Base-by-base conservation (phyloP, 2,888 invertebrate genomes). In the Stenotaenia linearis region DNA sequence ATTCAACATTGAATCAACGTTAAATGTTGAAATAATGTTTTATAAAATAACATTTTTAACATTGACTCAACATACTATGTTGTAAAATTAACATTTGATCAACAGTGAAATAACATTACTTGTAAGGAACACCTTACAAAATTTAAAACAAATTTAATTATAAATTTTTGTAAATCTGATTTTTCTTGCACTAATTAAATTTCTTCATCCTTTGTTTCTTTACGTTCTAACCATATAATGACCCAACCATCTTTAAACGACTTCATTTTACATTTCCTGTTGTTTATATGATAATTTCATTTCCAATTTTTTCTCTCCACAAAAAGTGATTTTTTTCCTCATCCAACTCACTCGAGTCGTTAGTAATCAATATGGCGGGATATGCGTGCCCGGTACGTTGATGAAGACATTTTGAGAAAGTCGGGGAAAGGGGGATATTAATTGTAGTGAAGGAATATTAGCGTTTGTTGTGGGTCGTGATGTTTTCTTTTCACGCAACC, bases 401-500 rank as follows among this genome's bases (percentile, higher is more conserved):
- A 56, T 56, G 56, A 56, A 56, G 56, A 56, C 56, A 56, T 56
- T 56, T 56, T 56, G 18, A 18, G 21, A 21, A 56, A 18, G 15
- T 7, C 3, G 56, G 45, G 45, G 32, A 9, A 32, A 37, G 12
- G 50, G 50, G 50, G 50, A 15, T 56, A 56, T 15, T 56, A 56
- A 56, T 56, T 56, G 56, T 18, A 56, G 21, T 56, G n/a, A 56
- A 56, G 56, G 56, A 56, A 9, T 56, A 56, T 56, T 56, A 56
- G 56, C 56, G 56, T 56, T 56, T 56, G 56, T 56, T 56, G 56
- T 56, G 56, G 32, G 75, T 32, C 75, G 75, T 75, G 75, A 32
- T 75, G 75, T 32, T 75, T 32, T 75, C 56, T 75, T 30, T 30
- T 28, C 75, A 32, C 75, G 75, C 32, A 75, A 75, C 75, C 75